Evolutionary conservation across 2,888 invertebrate species (phyloP).

Genomic region (Dusona sp.): DNA sequence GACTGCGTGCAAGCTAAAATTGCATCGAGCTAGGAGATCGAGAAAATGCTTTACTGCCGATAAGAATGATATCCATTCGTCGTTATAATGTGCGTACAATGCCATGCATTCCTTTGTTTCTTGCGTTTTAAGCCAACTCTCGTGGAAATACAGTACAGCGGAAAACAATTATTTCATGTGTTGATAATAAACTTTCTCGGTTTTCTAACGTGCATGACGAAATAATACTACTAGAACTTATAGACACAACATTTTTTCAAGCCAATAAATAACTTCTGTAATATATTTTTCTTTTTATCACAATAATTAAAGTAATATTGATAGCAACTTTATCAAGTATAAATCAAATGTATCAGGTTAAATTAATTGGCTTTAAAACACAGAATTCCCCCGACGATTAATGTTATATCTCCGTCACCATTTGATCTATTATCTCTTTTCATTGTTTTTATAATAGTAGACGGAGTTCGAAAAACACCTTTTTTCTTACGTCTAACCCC

Average conservation of each 20-base stretch:
- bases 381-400: too few relatives aligned
- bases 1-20: slow-evolving; percentile 36
- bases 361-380: too few relatives aligned
- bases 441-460: too few relatives aligned
- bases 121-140: not conserved
- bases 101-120: slow-evolving; percentile 57
- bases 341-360: too few relatives aligned
- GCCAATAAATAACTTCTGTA: not conserved
- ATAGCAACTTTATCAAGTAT: not conserved
- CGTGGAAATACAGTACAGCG: not conserved
- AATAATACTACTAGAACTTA: not conserved
- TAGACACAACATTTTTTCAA: not conserved
- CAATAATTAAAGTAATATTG: not conserved
- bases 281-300: too few relatives aligned
- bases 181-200: not conserved
- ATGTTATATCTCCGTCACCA: too few relatives aligned
- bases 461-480: too few relatives aligned
- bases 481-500: too few relatives aligned
- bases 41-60: slow-evolving; percentile 52
- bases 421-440: too few relatives aligned
- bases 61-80: slow-evolving; percentile 62
- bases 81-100: slow-evolving; percentile 46
- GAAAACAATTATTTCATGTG: not conserved
- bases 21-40: slow-evolving; percentile 51
- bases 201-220: not conserved